Percentiles rank a stretch among this genome's conserved stretches.
These are phyloP conservation scores for Dermolepida albohirtum DNA, from an alignment of 2,888 invertebrate species.

Conservation along the genomic window DNA sequence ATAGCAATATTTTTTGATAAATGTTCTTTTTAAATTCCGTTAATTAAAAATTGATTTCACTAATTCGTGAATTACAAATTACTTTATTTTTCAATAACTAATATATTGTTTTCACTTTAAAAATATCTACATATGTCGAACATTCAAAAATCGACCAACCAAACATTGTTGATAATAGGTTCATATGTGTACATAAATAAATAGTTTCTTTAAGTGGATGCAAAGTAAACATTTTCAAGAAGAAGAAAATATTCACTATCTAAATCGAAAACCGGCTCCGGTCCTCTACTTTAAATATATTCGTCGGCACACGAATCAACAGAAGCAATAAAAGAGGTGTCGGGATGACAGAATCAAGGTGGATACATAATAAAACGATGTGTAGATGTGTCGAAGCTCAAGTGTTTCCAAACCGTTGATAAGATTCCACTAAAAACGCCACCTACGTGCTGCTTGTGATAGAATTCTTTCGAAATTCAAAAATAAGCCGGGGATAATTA, in stretches of 20 bases:
- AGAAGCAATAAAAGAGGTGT: constrained; percentile 46
- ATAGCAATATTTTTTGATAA: too few relatives aligned
- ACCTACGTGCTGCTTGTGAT: constrained; percentile 9
- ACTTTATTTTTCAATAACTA: too few relatives aligned
- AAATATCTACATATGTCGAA: not conserved
- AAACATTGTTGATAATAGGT: constrained; percentile 17
- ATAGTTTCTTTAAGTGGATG: constrained; percentile 31
- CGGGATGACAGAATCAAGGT: constrained; percentile 44
- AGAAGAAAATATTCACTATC: constrained; percentile 39
- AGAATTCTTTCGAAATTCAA: constrained; percentile 9
- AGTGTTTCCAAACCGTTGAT: constrained; percentile 37
- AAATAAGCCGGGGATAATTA: not conserved
- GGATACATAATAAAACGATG: constrained; percentile 44
- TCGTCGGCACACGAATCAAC: constrained; percentile 42
- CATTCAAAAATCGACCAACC: constrained; percentile 1
- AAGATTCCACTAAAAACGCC: constrained; percentile 35
- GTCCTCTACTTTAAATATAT: constrained; percentile 41
- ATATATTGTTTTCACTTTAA: too few relatives aligned
- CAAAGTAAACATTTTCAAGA: constrained; percentile 36
- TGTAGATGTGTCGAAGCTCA: constrained; percentile 45
- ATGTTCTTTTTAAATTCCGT: too few relatives aligned
- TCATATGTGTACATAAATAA: constrained; percentile 11
- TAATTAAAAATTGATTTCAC: too few relatives aligned
- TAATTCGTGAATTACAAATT: too few relatives aligned
- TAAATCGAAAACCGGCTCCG: constrained; percentile 41